Evolutionary conservation across 2,888 invertebrate species (phyloP), one percentile per base, ranked within the genome.

Genomic region (Brassicogethes aeneus): DNA sequence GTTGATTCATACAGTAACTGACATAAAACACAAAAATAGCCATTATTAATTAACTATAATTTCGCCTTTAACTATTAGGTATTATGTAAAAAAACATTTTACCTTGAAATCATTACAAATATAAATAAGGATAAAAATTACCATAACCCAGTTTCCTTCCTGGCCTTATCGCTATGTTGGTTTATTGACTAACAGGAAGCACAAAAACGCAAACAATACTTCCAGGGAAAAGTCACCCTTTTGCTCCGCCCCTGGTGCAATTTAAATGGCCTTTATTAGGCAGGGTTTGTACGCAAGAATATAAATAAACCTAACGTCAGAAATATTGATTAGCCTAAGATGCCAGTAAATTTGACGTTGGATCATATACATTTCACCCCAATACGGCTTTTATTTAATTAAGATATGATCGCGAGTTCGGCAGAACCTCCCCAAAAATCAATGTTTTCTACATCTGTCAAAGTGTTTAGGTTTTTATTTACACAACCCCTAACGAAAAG

Each of bases 241-340:
- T 12, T n/a, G 36, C 8, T 30, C 16, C 51, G 48, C 46, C 53
- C 34, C 46, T 52, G 53, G 40, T 43, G 40, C 38, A 41, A 43
- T 7, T 23, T 5, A 23, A 23, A 23, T 10, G 23, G 23, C 23
- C 23, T 7, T 23, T 23, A 48, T 55, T 54, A 48, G 52, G 50
- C 54, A 53, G 57, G 53, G 54, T 57, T 53, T 39, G 47, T 45
- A 52, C 40, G 47, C 45, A 48, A 48, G 58, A 60, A 56, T 59
- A 61, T 61, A 61, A 62, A 62, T 62, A 60, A 59, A 59, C 53
- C 5, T 48, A 59, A 58, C 60, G 59, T 60, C 59, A 60, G 55
- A 57, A 60, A 56, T 62, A 62, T 62, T 57, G 62, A 62, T 62
- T 62, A 56, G 55, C 52, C 44, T 41, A 44, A 47, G 46, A 50